These are phyloP conservation scores for Macrotus californicus DNA, from an alignment of 2,113 vertebrate species.

Conservation along the genomic window DNA sequence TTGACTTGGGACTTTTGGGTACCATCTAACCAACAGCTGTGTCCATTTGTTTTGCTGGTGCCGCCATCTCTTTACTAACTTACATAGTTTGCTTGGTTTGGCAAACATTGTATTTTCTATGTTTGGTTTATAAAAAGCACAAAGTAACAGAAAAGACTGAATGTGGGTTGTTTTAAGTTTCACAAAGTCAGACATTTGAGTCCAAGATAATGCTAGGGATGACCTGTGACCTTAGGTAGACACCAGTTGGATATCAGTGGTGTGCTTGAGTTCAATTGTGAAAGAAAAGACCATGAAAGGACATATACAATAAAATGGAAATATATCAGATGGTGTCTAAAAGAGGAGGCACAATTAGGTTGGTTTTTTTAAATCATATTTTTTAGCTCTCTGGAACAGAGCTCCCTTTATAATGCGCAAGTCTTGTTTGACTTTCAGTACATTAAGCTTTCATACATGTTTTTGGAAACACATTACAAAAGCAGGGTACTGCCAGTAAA, in stretches of 20 bases:
- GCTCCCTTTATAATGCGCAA: neutral
- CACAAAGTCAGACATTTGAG: neutral
- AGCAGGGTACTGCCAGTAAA: neutral
- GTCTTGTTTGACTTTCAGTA: constrained; percentile 40
- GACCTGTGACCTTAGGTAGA: neutral
- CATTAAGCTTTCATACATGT: neutral
- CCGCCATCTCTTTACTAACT: neutral
- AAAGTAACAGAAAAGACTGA: neutral
- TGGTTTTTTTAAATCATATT: neutral
- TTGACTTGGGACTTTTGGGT: neutral
- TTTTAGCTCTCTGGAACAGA: constrained; percentile 30
- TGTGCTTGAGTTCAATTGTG: neutral
- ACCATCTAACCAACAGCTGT: neutral
- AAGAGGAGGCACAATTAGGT: neutral
- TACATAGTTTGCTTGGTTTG: neutral
- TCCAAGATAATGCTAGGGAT: neutral
- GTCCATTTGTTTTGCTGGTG: neutral
- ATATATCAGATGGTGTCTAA: neutral
- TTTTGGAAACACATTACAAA: constrained; percentile 21
- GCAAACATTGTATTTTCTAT: neutral
- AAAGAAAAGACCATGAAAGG: neutral
- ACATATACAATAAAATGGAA: neutral
- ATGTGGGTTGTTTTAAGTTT: neutral
- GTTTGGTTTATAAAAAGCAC: constrained; percentile 4
- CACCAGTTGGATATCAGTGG: neutral